Base-by-base conservation (phyloP, 2,888 invertebrate genomes). In the Campaea margaritaria region DNA sequence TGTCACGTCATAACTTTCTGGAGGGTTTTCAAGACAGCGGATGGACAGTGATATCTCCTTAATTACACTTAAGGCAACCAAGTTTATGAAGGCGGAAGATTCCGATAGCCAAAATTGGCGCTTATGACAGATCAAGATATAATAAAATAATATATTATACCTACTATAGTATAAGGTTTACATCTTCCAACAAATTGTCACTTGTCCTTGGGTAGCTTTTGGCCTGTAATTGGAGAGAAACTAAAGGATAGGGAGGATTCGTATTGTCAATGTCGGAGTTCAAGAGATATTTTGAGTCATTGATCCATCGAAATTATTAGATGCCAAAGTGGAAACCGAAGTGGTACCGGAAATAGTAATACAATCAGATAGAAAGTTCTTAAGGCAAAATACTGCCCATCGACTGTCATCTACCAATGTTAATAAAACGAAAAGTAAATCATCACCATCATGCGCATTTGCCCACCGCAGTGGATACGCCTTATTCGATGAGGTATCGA, bases 1-100 rank as follows among this genome's bases (percentile, higher is more conserved):
- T 61, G 64, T 52, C 42, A 39, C 56, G 64, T 62, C 65, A 67
- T 69, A 69, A 65, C 67, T 69, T 51, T 57, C 48, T 21, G 56
- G 55, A 53, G 55, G 64, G 42, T 39, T 62, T 64, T 52, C 62
- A 60, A 58, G 58, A 59, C 58, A 51, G 15, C 46, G 61, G 49
- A 45, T 42, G 57, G 67, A 65, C 69, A 62, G 47, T 52, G 64
- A 62, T 57, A 57, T 64, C 50, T 36, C 48, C 61, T 60, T 69
- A 65, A 69, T 69, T 65, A 64, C 66, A 45, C 51, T 61, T 43
- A 43, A 61, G 39, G 54, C 61, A 52, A 56, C 48, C 49, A 49
- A 58, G 38, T 67, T 67, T 67, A 69, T 67, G 67, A 51, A 51
- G 53, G 38, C 12, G 14, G 63, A 58, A 54, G 58, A 52, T 47